Evolutionary conservation across 1,140 invertebrate genomes (phyloP), one percentile per base, ranked within the genome.

Genomic region (Drosophila arawakana): DNA sequence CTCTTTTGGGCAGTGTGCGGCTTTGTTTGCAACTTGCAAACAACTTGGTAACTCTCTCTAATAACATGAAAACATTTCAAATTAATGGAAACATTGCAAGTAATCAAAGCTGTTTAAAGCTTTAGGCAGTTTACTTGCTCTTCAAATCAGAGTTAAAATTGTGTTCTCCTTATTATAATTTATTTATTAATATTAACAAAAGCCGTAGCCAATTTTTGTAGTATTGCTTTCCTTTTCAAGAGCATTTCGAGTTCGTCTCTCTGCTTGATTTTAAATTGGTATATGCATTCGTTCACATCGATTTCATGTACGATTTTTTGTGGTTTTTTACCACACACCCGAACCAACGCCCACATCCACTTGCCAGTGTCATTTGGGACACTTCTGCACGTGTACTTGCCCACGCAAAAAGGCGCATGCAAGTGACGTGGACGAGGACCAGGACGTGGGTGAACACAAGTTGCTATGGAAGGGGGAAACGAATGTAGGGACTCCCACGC

Each of bases 331-430:
- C 50, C 61, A 47, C 34, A 73, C 34, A 73, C 10, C 15, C 37
- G 37, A 18, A 11, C 30, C 47, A 54, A 39, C 9, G 59, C 65
- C 79, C 59, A 55, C 79, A 44, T 41, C 71, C 68, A 69, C 54
- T 67, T 35, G 52, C 52, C 55, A 86, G 76, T 83, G 80, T 80
- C 83, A 82, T 74, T 86, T 82, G 73, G 58, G 52, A 80, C 80
- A 86, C 83, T 86, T 86, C 66, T 73, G 79, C 76, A 88, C 83
- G 88, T 78, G 41, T 72, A 88, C 83, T 86, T 86, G 83, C 65
- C 75, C 71, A 88, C 76, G 83, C 83, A 86, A 86, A 86, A 86
- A 80, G 83, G 83, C 83, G 79, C 66, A 86, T 83, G 76, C 69
- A 82, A 86, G 76, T 88, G 83, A 80, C 80, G 54, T 57, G 61